phyloP scores from a whole-genome alignment of 2,888 invertebrate genomes.

The Apamea anceps region DNA sequence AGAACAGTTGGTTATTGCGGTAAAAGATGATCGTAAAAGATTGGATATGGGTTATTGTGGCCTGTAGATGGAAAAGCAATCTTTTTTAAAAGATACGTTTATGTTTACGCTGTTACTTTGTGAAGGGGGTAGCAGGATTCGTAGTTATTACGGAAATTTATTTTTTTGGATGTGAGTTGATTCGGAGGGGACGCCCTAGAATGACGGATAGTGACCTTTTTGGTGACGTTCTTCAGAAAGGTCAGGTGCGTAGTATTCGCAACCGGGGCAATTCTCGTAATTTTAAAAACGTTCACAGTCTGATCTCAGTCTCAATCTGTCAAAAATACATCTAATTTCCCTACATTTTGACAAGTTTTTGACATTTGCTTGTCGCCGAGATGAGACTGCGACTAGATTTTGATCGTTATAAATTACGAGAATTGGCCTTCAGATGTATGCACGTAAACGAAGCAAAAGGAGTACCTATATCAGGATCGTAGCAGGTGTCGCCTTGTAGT shows the following conservation, averaged over 20 bases:
- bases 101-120: slow-evolving; percentile 20
- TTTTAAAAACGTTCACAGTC: too few relatives aligned
- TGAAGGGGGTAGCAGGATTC: not conserved
- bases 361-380: too few relatives aligned
- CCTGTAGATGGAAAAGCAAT: slow-evolving; percentile 1
- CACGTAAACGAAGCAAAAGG: too few relatives aligned
- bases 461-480: too few relatives aligned
- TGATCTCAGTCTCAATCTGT: too few relatives aligned
- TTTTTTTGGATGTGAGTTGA: not conserved
- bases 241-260: not conserved
- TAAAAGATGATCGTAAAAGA: slow-evolving; percentile 52
- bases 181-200: not conserved
- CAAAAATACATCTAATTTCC: too few relatives aligned
- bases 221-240: not conserved
- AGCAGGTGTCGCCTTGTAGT: too few relatives aligned
- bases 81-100: slow-evolving; percentile 8
- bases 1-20: slow-evolving; percentile 61
- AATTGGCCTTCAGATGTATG: too few relatives aligned
- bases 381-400: too few relatives aligned
- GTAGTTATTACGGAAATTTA: not conserved
- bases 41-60: slow-evolving; percentile 50
- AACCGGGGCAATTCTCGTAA: too few relatives aligned
- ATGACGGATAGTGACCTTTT: not conserved
- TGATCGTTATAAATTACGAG: too few relatives aligned
- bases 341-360: too few relatives aligned